Conservation (phyloP, 2,888 invertebrate genomes). For the Piscicola geometra region DNA sequence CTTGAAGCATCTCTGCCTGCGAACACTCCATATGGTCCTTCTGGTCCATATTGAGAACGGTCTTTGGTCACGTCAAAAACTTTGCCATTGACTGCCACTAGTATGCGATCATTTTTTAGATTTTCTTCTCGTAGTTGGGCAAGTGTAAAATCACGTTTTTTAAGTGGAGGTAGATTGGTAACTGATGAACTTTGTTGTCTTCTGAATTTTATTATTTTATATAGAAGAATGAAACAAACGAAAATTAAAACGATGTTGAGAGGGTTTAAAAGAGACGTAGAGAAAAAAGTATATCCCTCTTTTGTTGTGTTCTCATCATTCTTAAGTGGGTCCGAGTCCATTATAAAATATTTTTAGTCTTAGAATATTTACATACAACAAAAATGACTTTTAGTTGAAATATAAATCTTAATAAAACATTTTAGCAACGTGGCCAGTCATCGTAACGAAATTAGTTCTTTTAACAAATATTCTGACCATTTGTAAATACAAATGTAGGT, state of each 20-base stretch:
- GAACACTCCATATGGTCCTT: slow-evolving; percentile 87
- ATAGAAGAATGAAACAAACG: slow-evolving; percentile 68
- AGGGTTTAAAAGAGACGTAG: slow-evolving; percentile 54
- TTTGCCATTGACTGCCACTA: slow-evolving; percentile 87
- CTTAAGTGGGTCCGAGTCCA: neutral
- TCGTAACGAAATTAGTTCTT: too few relatives aligned
- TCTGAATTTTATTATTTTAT: slow-evolving; percentile 64
- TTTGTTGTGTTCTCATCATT: neutral
- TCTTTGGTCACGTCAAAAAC: slow-evolving; percentile 87
- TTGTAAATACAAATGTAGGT: too few relatives aligned
- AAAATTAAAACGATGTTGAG: slow-evolving; percentile 67
- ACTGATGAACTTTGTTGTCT: slow-evolving; percentile 53
- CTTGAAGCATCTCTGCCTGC: slow-evolving; percentile 92
- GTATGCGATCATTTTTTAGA: slow-evolving; percentile 73
- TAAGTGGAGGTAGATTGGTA: slow-evolving; percentile 68
- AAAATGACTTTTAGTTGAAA: too few relatives aligned
- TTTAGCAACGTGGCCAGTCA: too few relatives aligned
- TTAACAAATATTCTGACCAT: too few relatives aligned
- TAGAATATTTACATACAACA: too few relatives aligned
- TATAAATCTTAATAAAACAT: too few relatives aligned
- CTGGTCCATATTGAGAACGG: slow-evolving; percentile 89
- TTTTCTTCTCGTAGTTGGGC: slow-evolving; percentile 71
- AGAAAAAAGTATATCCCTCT: neutral
- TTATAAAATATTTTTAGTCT: too few relatives aligned
- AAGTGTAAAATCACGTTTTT: slow-evolving; percentile 79